phyloP scores from a whole-genome alignment of 2,888 invertebrate genomes.

The Drosophila parthenogenetica region DNA sequence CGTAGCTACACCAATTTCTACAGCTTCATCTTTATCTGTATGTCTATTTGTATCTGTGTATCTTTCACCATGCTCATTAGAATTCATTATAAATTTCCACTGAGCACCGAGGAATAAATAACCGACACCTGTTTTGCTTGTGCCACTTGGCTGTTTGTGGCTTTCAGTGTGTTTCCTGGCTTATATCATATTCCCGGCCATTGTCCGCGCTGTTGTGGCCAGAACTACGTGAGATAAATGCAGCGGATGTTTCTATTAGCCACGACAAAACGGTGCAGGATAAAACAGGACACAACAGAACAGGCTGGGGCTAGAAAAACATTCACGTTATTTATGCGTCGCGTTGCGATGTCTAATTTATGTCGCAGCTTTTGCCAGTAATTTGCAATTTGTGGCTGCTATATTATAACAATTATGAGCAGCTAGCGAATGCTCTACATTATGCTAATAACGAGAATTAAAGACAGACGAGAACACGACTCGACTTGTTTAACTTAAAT shows the following conservation, averaged over 20 bases:
- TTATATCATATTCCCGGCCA: conserved; percentile 49
- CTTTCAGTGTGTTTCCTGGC: conserved; percentile 34
- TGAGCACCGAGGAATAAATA: conserved; percentile 42
- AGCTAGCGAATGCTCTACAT: conserved; percentile 21
- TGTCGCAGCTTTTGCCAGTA: conserved; percentile 55
- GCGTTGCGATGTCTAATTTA: conserved; percentile 54
- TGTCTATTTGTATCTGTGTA: conserved; percentile 12
- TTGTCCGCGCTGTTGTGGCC: conserved; percentile 28
- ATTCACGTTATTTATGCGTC: conserved; percentile 59
- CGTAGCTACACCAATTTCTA: not conserved
- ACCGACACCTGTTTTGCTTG: conserved; percentile 57
- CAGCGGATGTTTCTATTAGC: conserved; percentile 65
- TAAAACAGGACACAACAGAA: conserved; percentile 4
- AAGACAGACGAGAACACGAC: conserved; percentile 19
- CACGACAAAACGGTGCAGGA: conserved; percentile 8
- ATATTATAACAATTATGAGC: conserved; percentile 52
- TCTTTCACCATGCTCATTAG: conserved; percentile 58
- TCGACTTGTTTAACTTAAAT: conserved; percentile 73
- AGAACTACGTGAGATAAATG: conserved; percentile 60
- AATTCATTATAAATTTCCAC: conserved; percentile 62
- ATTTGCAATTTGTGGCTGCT: conserved; percentile 64
- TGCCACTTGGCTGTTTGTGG: conserved; percentile 11
- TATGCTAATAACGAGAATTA: conserved; percentile 53
- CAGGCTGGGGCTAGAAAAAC: conserved; percentile 4
- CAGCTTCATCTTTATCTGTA: not conserved